Evolutionary conservation across 2,797 vertebrate species (phyloP), one percentile per base, ranked within the genome.

Genomic region (Acrocephalus scirpaceus): DNA sequence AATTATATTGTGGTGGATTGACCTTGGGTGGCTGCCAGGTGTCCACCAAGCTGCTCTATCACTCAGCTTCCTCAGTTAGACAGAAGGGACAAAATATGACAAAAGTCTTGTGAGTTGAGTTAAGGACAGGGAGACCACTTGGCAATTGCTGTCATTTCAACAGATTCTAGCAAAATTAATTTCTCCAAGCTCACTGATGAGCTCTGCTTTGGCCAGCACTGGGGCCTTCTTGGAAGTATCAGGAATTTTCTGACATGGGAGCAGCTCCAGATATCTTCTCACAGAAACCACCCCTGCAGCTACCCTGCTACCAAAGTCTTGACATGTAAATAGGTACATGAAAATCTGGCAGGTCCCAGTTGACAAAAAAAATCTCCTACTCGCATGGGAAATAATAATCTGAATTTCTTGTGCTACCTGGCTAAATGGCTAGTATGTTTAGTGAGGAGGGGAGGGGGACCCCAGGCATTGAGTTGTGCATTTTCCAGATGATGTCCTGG

Each of bases 301-400:
- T 40, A 11, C 10, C 22, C 29, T n/a, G 25, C 22, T 56, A 65
- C n/a, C 10, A 30, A 67, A 92, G 34, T 23, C 23, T 50, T 57
- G 9, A 16, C 16, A 23, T 0, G 0, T 62, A 85, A 90, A 50
- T 38, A 30, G 27, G n/a, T 25, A 53, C 81, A 70, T 67, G 67
- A 95, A 94, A 96, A 96, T 88, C 75, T 69, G 88, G 45, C n/a
- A 86, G 74, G 38, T 82, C 54, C 26, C 21, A 66, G 17, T 69
- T 27, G 65, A 91, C 95, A 91, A 93, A 88, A 38, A 36, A 91
- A 53, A 48, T 42, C 64, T 94, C 74, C 57, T 94, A 40, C 34
- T 90, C 83, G 61, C 40, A 86, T 84, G 73, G 94, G 66, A 96
- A 94, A 95, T 92, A 74, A 94, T 73, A 67, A 93, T 73, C 26